phyloP scores from a whole-genome alignment of 1,140 invertebrate genomes.

The Drosophila ficusphila region DNA sequence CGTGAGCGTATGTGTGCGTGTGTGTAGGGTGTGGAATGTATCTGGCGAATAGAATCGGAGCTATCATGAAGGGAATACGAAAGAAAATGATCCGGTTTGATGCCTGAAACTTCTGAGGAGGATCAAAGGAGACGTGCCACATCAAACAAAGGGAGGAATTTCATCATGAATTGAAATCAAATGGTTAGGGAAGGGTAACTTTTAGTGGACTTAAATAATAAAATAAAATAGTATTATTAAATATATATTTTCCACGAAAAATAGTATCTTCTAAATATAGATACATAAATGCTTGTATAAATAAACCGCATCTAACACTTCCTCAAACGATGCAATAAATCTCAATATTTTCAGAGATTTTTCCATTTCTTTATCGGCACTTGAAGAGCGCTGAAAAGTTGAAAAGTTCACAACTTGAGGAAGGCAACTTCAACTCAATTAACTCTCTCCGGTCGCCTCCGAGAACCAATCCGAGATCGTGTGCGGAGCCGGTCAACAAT shows the following conservation, averaged over 20 bases:
- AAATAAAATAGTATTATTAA: not conserved
- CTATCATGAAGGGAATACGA: constrained; percentile 31
- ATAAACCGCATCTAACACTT: not conserved
- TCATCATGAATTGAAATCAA: constrained; percentile 59
- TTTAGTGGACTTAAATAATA: too few relatives aligned
- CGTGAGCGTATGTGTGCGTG: not conserved
- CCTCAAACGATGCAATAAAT: constrained; percentile 11
- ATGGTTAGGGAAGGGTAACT: too few relatives aligned
- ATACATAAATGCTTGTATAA: too few relatives aligned
- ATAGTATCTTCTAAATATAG: too few relatives aligned
- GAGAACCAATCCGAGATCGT: constrained; percentile 37
- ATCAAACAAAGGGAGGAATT: constrained; percentile 47
- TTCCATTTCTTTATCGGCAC: constrained; percentile 9
- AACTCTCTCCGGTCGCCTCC: constrained; percentile 18
- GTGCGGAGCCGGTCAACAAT: constrained; percentile 56
- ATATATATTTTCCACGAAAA: too few relatives aligned
- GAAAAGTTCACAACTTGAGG: constrained; percentile 70
- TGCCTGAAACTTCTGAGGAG: constrained; percentile 30
- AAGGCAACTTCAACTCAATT: constrained; percentile 74
- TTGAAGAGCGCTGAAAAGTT: constrained; percentile 50
- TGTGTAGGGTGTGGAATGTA: constrained; percentile 42
- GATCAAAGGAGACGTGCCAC: constrained; percentile 27
- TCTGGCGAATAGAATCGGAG: constrained; percentile 32
- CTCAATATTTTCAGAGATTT: constrained; percentile 13
- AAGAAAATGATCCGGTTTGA: constrained; percentile 41